Evolutionary conservation across 1,140 invertebrate species (phyloP), one percentile per base, ranked within the genome.

Genomic region (Aphelinus atriplicis): DNA sequence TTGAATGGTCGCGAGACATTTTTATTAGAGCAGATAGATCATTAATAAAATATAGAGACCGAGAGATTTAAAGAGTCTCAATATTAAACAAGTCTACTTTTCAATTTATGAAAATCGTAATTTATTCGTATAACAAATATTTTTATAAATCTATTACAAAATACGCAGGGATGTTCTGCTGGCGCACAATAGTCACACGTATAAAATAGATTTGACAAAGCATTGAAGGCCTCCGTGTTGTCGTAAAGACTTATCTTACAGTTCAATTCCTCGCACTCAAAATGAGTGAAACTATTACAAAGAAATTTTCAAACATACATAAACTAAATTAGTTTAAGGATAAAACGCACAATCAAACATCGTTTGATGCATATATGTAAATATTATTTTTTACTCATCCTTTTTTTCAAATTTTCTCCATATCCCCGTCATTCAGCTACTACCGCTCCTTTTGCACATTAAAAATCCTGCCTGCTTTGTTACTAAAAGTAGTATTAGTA

Each of bases 111-210:
- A 82, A 82, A 84, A 78, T 68, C 48, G 74, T 78, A 77, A 76
- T 84, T 84, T 84, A 83, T 85, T 85, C 62, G 60, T 81, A 80
- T 81, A 78, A 83, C 81, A 84, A 69, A 79, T 78, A 78, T 67
- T 53, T 60, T 72, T 76, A 76, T n/a, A 76, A 71, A 76, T 67
- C 58, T 71, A 67, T 71, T 76, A 76, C 64, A 76, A 76, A 76
- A 71, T 68, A 71, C 46, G 48, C 57, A 51, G n/a, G 7, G 43
- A 55, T 76, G 50, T 71, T 71, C n/a, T 51, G 42, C 2, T 55
- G 26, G 46, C 26, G 42, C 46, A 72, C 67, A 55, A 72, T 61
- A 62, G 67, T 71, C 42, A 71, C 51, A 45, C 61, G 64, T 72
- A 76, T 56, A 71, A 64, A 76, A 71, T 53, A 71, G 66, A 64